Evolutionary conservation across 1,140 invertebrate species (phyloP).

Genomic region (Andricus grossulariae): DNA sequence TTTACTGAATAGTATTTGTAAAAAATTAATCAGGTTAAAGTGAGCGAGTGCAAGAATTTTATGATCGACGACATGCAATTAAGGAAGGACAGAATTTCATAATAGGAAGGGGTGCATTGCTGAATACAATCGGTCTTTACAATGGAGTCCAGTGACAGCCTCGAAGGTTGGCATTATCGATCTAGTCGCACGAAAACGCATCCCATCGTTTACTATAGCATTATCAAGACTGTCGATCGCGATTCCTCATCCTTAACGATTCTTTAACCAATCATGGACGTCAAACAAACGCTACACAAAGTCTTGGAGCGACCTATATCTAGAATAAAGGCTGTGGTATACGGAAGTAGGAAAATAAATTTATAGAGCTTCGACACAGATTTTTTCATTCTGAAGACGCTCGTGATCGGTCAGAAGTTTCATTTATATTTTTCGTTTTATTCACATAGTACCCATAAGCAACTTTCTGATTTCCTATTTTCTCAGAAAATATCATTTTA

Average conservation of each 20-base stretch:
- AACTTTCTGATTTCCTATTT: too few relatives aligned
- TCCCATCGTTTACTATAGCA: slow-evolving; percentile 30
- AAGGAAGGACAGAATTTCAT: slow-evolving; percentile 30
- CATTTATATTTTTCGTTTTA: too few relatives aligned
- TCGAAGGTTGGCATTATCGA: slow-evolving; percentile 26
- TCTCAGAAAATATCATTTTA: too few relatives aligned
- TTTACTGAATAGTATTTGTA: neutral
- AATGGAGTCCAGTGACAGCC: slow-evolving; percentile 28
- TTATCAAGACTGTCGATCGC: slow-evolving; percentile 16
- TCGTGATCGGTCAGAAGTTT: too few relatives aligned
- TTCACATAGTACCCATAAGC: too few relatives aligned
- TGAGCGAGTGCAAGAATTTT: neutral
- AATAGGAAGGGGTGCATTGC: slow-evolving; percentile 3
- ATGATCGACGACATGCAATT: slow-evolving; percentile 20
- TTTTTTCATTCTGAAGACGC: too few relatives aligned
- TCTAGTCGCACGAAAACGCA: slow-evolving; percentile 26
- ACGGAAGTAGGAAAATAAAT: neutral
- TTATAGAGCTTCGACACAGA: too few relatives aligned
- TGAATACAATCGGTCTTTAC: slow-evolving; percentile 25
- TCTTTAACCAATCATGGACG: slow-evolving; percentile 11
- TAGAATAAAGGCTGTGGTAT: neutral
- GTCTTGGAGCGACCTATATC: neutral
- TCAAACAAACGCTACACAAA: slow-evolving; percentile 1
- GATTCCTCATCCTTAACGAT: slow-evolving; percentile 23
- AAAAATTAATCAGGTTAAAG: neutral